Evolutionary conservation across 1,140 invertebrate genomes (phyloP), one percentile per base, ranked within the genome.

Genomic region (Macrobrachium nipponense): DNA sequence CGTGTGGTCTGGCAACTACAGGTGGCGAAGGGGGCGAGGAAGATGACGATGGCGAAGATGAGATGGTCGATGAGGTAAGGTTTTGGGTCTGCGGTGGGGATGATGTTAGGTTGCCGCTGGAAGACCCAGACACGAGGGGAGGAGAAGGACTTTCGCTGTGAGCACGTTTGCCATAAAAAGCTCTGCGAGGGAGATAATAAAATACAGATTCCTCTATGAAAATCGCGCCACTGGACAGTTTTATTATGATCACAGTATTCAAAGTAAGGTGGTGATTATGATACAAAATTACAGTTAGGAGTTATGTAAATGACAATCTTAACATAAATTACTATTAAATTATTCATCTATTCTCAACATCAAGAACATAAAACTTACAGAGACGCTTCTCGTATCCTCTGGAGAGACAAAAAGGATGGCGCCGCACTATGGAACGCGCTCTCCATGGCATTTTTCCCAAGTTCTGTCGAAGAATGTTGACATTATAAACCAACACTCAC

Each of bases 61-160:
- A 87, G 8, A 84, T 83, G 61, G 78, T 79, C 20, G 86, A 89
- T 62, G 86, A 86, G 68, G 87, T 88, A 64, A 87, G 87, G 27
- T 87, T 86, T 20, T 73, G 17, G 85, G 77, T 83, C 61, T 78
- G 70, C n/a, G 88, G 66, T 64, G 88, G 73, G 27, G 88, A 61
- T 11, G 84, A 83, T 36, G 36, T 23, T 17, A 59, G 73, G 44
- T 75, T 68, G 58, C 27, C 43, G 15, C 60, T 62, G n/a, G 77
- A 64, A 17, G 81, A 51, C 64, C 44, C 64, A 64, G 62, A 61
- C 43, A 73, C 73, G 58, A 82, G 87, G 2, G 87, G 87, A n/a
- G 87, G 87, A 14, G 87, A 88, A 0, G 87, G 87, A 58, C 87
- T 88, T 66, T 88, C 87, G 59, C 87, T 85, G 23, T 81, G 61